These are phyloP conservation scores for Aegithalos caudatus DNA, from an alignment of 2,113 vertebrate genomes.

Conservation along the genomic window DNA sequence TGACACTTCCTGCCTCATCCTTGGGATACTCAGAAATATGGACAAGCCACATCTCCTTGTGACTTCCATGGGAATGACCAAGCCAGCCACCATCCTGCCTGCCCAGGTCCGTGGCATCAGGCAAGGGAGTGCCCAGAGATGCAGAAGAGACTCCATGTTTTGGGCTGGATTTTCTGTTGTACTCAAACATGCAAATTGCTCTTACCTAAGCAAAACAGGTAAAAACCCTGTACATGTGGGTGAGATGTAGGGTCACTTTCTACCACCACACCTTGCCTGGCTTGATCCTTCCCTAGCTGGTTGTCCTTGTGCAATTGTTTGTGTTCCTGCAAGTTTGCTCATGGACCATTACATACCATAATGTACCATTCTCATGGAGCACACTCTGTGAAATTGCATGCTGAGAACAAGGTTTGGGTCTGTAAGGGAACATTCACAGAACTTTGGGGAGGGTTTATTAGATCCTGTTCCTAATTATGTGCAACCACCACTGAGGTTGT, in stretches of 20 bases:
- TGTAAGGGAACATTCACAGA: neutral
- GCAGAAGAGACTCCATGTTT: neutral
- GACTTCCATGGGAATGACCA: neutral
- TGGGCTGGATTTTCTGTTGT: neutral
- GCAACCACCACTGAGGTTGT: neutral
- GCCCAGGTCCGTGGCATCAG: fast-evolving
- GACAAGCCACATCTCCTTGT: fast-evolving
- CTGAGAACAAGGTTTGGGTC: neutral
- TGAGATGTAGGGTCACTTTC: neutral
- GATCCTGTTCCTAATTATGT: neutral
- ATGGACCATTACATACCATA: fast-evolving
- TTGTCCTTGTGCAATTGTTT: neutral
- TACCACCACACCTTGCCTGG: neutral
- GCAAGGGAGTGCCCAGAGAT: neutral
- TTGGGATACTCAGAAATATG: neutral
- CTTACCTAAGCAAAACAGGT: neutral
- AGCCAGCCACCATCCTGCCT: neutral
- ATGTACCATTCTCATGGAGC: neutral
- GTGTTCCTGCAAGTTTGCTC: neutral
- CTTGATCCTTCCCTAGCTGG: neutral
- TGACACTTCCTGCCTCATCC: neutral
- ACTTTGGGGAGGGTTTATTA: neutral
- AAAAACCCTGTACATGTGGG: neutral
- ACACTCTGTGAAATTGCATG: neutral
- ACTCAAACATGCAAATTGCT: neutral